phyloP scores from a whole-genome alignment of 2,113 vertebrate genomes.

The Rostratula benghalensis region DNA sequence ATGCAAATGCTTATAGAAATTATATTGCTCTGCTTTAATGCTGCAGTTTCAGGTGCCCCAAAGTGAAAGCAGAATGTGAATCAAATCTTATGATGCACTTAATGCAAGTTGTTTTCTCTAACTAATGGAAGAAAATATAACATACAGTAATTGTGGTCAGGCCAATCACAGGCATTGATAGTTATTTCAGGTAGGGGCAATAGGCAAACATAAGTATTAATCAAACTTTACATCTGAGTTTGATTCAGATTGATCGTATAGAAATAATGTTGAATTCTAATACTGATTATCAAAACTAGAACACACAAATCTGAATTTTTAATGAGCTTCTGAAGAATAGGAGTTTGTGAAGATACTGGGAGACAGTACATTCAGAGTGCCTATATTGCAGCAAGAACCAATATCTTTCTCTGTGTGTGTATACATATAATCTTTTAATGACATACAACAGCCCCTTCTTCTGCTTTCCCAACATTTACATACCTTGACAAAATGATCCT shows the following conservation, averaged over 20 bases:
- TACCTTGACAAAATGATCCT: background rate
- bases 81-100: background rate
- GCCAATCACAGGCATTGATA: background rate
- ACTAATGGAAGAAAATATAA: background rate
- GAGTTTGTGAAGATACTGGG: background rate
- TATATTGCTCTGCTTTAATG: background rate
- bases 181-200: background rate
- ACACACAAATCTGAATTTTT: background rate
- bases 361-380: background rate
- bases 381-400: background rate
- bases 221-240: background rate
- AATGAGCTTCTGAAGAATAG: background rate
- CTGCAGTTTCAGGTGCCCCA: background rate
- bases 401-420: background rate
- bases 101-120: background rate
- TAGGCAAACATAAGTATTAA: background rate
- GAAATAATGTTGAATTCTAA: background rate
- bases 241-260: background rate
- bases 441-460: background rate
- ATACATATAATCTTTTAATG: background rate
- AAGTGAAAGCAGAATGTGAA: background rate
- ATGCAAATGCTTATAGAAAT: background rate
- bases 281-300: background rate
- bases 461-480: background rate
- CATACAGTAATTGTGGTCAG: background rate